Percentiles rank a stretch among this genome's conserved stretches.
Conservation (phyloP, 2,113 vertebrate species). For the Embiotoca jacksoni region DNA sequence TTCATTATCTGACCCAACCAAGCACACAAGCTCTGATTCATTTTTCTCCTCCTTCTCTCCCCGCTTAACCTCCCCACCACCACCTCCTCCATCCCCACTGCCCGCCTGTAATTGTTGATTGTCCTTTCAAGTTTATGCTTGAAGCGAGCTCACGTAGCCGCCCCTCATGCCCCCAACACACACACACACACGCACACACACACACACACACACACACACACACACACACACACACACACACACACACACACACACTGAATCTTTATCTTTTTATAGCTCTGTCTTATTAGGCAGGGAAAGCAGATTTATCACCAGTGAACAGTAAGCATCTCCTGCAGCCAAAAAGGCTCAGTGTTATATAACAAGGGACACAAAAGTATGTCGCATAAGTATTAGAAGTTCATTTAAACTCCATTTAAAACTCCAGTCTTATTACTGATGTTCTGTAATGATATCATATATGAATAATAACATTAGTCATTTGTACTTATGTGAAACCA, state of each 20-base stretch:
- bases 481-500: constrained; percentile 4
- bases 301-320: constrained; percentile 57
- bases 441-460: constrained; percentile 9
- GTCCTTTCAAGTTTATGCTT: constrained; percentile 60
- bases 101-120: constrained; percentile 70
- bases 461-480: constrained; percentile 19
- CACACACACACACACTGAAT: constrained; percentile 32
- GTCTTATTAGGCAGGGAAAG: constrained; percentile 63
- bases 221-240: constrained; percentile 26
- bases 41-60: constrained; percentile 41
- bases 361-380: constrained; percentile 52
- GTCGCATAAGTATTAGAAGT: constrained; percentile 28
- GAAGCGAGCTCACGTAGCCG: constrained; percentile 42
- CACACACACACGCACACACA: constrained; percentile 25
- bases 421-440: constrained; percentile 1
- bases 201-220: constrained; percentile 31
- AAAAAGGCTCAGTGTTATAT: constrained; percentile 59
- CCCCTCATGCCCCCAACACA: neutral
- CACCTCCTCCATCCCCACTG: constrained; percentile 47
- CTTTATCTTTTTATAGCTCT: constrained; percentile 70
- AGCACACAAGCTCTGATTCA: constrained; percentile 87
- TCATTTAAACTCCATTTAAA: constrained; percentile 13
- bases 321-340: constrained; percentile 59
- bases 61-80: constrained; percentile 35
- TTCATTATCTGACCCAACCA: constrained; percentile 87